phyloP scores from a whole-genome alignment of 2,113 vertebrate species.

The Shinisaurus crocodilurus region DNA sequence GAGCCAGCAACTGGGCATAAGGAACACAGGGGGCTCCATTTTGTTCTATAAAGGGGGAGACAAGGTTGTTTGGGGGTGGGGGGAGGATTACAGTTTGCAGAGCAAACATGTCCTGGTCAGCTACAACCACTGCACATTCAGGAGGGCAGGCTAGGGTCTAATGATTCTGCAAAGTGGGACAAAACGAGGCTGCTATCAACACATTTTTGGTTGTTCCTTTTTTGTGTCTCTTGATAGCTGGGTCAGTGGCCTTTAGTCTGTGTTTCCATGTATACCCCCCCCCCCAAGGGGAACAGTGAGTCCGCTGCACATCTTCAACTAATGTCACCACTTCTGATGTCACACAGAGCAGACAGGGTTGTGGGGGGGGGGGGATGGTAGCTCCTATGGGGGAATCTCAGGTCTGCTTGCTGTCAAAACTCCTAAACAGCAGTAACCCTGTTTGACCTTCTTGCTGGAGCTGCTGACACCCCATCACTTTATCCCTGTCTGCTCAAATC shows the following conservation, averaged over 20 bases:
- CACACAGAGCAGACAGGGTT: neutral
- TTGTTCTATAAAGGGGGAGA: neutral
- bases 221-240: conserved; percentile 25
- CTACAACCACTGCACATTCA: neutral
- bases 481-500: conserved; percentile 25
- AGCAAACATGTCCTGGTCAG: neutral
- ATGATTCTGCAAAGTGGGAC: neutral
- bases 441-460: neutral
- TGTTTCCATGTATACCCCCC: neutral
- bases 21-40: neutral
- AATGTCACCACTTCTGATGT: neutral
- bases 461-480: conserved; percentile 2
- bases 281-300: conserved; percentile 18
- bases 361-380: neutral
- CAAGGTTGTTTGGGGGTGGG: neutral
- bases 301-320: conserved; percentile 21
- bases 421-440: neutral
- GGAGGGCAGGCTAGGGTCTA: neutral
- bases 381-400: neutral
- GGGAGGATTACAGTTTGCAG: neutral
- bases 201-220: conserved; percentile 12
- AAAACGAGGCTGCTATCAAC: conserved; percentile 27
- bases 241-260: conserved; percentile 19
- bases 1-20: neutral
- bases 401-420: neutral